phyloP scores from a whole-genome alignment of 2,113 vertebrate genomes.

The Podiceps cristatus region DNA sequence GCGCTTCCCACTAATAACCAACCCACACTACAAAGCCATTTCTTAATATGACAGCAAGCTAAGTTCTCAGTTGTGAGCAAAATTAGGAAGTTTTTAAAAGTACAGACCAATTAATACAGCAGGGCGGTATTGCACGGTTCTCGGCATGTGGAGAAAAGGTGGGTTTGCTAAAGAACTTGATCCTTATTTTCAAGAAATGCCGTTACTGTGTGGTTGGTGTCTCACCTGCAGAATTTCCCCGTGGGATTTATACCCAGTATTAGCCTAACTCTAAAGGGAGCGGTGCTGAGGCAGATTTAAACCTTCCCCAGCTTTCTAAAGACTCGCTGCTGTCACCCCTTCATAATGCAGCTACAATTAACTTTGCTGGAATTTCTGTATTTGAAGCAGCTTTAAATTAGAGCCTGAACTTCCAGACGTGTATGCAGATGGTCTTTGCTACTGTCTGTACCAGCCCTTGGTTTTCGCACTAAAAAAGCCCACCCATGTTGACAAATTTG shows the following conservation, averaged over 20 bases:
- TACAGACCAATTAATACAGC: neutral
- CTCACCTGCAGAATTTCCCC: neutral
- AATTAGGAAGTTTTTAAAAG: neutral
- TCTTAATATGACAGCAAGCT: neutral
- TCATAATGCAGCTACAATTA: constrained; percentile 31
- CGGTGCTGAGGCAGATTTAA: constrained; percentile 3
- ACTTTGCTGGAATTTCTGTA: constrained; percentile 60
- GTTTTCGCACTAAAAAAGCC: constrained; percentile 30
- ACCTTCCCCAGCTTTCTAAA: constrained; percentile 28
- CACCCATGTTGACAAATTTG: constrained; percentile 20
- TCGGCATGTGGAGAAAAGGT: neutral
- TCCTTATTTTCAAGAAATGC: neutral
- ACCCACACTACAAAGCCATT: neutral
- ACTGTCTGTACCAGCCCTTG: constrained; percentile 13
- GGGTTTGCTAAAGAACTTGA: neutral
- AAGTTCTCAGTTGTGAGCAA: neutral
- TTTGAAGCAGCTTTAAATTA: constrained; percentile 54
- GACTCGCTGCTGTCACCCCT: neutral
- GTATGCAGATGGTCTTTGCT: constrained; percentile 36
- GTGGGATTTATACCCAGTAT: neutral
- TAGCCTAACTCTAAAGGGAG: neutral
- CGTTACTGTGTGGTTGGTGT: neutral
- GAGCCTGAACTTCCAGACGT: constrained; percentile 43
- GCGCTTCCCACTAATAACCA: neutral
- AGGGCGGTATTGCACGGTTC: neutral